Evolutionary conservation across 2,888 invertebrate species (phyloP), one percentile per base, ranked within the genome.

Genomic region (Melikaiella ostensackeni): DNA sequence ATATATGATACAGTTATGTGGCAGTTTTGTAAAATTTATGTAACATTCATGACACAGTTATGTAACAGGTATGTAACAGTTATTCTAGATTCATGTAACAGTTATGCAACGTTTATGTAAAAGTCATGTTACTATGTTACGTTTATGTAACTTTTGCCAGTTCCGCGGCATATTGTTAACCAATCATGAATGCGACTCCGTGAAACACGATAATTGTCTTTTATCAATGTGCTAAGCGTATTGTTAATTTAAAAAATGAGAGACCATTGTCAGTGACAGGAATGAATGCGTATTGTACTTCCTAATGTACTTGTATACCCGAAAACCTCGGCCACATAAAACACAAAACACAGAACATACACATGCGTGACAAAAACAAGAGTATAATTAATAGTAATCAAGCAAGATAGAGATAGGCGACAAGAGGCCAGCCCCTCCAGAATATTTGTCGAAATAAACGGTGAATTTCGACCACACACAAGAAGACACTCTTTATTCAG

Each of bases 401-500:
- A 82, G 75, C 79, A 79, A 83, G 81, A 78, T 77, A 76, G 75
- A 64, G 77, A 66, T 76, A 77, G 77, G 78, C 46, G 64, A 79
- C 70, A 66, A 55, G 75, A 75, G 77, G 79, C 78, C 79, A 78
- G 79, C 79, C 79, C 80, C 63, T 75, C 42, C 42, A 46, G 63
- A 46, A 57, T 59, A 57, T 70, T 55, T 19, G 64, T 33, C 27
- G 55, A 70, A 42, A 70, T 24, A 33, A 13, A 16, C 21, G 55
- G 21, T 57, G 77, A 75, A 75, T 73, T 80, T 85, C 84, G 87
- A 88, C 85, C 83, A 83, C 83, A 79, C 80, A 78, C 82, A 84
- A 85, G 86, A 85, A 83, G 85, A 84, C 89, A 89, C 88, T 88
- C 88, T 89, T 87, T 88, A 90, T 90, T 91, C 90, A 89, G 91